Evolutionary conservation across 1,140 invertebrate genomes (phyloP).

Genomic region (Belonocnema kinseyi): DNA sequence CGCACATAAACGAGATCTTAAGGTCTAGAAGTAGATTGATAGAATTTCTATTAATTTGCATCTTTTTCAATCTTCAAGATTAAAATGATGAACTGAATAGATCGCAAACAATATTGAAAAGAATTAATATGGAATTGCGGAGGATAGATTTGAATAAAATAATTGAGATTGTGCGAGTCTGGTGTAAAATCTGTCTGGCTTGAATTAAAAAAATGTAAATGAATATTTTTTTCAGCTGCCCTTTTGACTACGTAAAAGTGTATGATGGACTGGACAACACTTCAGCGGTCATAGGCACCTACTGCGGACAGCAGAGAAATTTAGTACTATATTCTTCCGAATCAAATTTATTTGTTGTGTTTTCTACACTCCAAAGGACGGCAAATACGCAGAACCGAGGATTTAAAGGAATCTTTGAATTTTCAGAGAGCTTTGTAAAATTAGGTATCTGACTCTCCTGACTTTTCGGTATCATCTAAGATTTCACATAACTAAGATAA

Average conservation of each 20-base stretch:
- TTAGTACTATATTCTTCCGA: slow-evolving; percentile 95
- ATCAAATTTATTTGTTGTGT: slow-evolving; percentile 91
- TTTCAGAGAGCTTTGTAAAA: slow-evolving; percentile 97
- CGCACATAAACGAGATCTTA: too few relatives aligned
- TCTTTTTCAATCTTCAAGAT: slow-evolving; percentile 3
- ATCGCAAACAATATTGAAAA: too few relatives aligned
- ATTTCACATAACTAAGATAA: background rate
- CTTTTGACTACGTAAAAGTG: slow-evolving; percentile 97
- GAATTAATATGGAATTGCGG: too few relatives aligned
- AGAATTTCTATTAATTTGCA: background rate
- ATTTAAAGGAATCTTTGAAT: slow-evolving; percentile 97
- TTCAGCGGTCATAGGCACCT: slow-evolving; percentile 94
- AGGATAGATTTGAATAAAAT: too few relatives aligned
- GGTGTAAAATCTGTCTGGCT: too few relatives aligned
- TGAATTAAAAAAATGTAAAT: background rate
- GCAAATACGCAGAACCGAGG: slow-evolving; percentile 95
- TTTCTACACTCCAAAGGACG: slow-evolving; percentile 91
- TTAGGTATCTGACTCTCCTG: slow-evolving; percentile 80
- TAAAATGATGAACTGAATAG: too few relatives aligned
- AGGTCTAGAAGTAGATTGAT: too few relatives aligned
- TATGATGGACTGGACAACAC: slow-evolving; percentile 93
- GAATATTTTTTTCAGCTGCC: slow-evolving; percentile 85
- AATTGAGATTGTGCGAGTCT: too few relatives aligned
- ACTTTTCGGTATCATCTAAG: background rate
- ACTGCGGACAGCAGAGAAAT: slow-evolving; percentile 98